Base-by-base conservation (phyloP, 2,888 invertebrate species). In the Tenthredo amoena region DNA sequence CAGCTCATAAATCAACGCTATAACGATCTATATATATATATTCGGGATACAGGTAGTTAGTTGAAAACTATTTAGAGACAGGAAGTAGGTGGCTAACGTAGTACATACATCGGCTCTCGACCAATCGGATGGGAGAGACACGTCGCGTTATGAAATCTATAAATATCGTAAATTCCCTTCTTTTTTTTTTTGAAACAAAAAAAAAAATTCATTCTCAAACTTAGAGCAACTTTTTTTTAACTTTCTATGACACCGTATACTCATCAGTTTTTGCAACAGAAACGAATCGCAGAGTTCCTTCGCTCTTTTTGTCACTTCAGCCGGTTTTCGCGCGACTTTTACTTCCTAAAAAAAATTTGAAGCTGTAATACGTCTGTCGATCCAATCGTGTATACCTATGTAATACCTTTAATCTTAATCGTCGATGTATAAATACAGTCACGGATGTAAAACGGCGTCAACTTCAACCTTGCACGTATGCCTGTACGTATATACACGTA, bases 391-490 rank as follows among this genome's bases (percentile, higher is more conserved):
- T 4, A 12, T n/a, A n/a, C n/a, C n/a, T n/a, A n/a, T 31, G 12
- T 5, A 65, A 15, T 31, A 12, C 7, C 9, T 31, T 31, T 0
- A 71, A 37, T 71, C 71, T n/a, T 21, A 7, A 71, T 71, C 31
- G n/a, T 37, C 2, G 12, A 71, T 34, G 37, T 34, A 21, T 18
- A 10, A 18, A 7, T 71, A 15, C 15, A 37, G 9, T 37, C 34
- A 18, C 71, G 71, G 71, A 71, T 71, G 71, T 71, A 5, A 15
- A 71, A 37, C 5, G 40, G 9, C 18, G 18, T n/a, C 62, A 21
- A 26, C 40, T 40, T 62, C 81, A 62, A 81, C 81, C 81, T 81
- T 62, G 58, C 37, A n/a, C 31, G 21, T 76, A 72, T 37, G 18
- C 62, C n/a, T 26, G 34, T 18, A 31, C 74, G 5, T 43, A 26